Percentiles rank a stretch among this genome's conserved stretches.
These are phyloP conservation scores for Eupithecia subfuscata DNA, from an alignment of 2,888 invertebrate genomes.

Conservation along the genomic window DNA sequence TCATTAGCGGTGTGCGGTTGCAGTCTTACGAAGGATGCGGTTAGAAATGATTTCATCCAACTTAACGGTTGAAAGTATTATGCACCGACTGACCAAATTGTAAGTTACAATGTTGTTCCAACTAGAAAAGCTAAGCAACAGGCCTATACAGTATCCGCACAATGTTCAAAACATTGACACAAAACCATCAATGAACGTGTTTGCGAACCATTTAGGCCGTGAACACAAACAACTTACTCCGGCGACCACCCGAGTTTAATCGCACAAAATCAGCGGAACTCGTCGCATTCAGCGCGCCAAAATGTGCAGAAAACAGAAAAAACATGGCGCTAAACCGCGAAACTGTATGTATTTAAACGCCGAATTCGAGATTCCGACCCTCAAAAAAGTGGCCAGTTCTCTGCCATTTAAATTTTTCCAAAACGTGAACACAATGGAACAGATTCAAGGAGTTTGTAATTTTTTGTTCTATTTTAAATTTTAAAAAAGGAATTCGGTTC, in stretches of 20 bases:
- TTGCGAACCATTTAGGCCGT: constrained; percentile 67
- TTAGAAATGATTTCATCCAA: not conserved
- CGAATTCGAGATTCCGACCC: constrained; percentile 76
- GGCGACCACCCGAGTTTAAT: constrained; percentile 76
- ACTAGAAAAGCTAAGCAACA: constrained; percentile 14
- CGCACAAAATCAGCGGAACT: constrained; percentile 77
- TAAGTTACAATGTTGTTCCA: not conserved
- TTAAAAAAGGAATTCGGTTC: constrained; percentile 80
- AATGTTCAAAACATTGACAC: constrained; percentile 38
- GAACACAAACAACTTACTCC: constrained; percentile 81
- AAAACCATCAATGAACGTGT: constrained; percentile 57
- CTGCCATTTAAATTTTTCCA: constrained; percentile 82
- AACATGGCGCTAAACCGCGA: constrained; percentile 84
- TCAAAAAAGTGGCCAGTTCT: constrained; percentile 76
- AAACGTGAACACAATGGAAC: constrained; percentile 84
- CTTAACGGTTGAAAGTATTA: not conserved
- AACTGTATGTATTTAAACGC: constrained; percentile 83
- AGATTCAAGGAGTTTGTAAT: constrained; percentile 70
- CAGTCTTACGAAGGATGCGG: constrained; percentile 1
- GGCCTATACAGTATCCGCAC: not conserved
- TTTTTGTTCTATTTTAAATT: constrained; percentile 77
- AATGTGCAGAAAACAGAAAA: constrained; percentile 83
- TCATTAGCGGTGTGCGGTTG: constrained; percentile 29
- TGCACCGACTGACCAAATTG: not conserved
- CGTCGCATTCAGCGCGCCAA: constrained; percentile 71